phyloP scores from a whole-genome alignment of 1,140 invertebrate species.

The Macrobrachium rosenbergii region DNA sequence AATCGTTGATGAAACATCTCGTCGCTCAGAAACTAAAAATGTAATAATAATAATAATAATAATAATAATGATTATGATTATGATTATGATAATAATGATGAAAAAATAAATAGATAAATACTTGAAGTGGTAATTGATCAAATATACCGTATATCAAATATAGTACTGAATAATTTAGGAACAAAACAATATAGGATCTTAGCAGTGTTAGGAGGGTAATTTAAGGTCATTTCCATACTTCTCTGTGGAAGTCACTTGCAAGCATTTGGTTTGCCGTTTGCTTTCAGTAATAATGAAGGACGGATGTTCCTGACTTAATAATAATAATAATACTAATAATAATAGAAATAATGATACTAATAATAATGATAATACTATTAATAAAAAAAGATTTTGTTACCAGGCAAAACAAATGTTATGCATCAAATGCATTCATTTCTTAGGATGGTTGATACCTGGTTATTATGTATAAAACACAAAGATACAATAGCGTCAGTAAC shows the following conservation, averaged over 20 bases:
- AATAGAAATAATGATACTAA: too few relatives aligned
- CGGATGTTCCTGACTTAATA: constrained; percentile 43
- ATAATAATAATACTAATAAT: too few relatives aligned
- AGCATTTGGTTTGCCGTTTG: constrained; percentile 62
- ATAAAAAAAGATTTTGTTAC: constrained; percentile 61
- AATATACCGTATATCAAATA: constrained; percentile 62
- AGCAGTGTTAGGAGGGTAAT: constrained; percentile 62
- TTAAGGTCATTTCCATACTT: constrained; percentile 63
- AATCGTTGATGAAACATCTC: constrained; percentile 57
- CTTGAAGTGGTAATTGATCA: constrained; percentile 40
- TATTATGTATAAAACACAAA: constrained; percentile 61
- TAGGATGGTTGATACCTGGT: constrained; percentile 61
- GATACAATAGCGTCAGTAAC: constrained; percentile 61
- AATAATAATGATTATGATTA: too few relatives aligned
- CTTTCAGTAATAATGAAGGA: constrained; percentile 53
- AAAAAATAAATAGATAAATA: too few relatives aligned
- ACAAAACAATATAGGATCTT: constrained; percentile 48
- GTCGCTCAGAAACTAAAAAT: constrained; percentile 52
- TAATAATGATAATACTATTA: too few relatives aligned
- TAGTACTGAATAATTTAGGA: constrained; percentile 62
- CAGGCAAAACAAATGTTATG: constrained; percentile 60
- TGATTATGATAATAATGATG: too few relatives aligned
- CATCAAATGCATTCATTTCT: constrained; percentile 46
- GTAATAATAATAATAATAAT: constrained; percentile 23
- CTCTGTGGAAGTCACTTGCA: constrained; percentile 60